Conservation (phyloP, 2,888 invertebrate genomes). For the Hyalella azteca region DNA sequence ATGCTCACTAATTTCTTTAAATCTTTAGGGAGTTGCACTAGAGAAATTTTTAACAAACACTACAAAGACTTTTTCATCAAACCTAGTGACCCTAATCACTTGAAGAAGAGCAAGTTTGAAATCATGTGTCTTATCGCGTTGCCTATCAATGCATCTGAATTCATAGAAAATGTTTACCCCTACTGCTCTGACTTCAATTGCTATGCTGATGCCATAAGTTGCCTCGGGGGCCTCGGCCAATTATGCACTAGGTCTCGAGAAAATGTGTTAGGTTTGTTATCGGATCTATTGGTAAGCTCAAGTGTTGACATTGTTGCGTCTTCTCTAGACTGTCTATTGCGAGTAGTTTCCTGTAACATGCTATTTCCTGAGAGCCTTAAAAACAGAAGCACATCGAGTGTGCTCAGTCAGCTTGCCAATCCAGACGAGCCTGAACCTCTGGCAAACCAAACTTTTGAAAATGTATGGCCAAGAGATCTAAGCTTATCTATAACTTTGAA, state of each 20-base stretch:
- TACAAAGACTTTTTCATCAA: constrained; percentile 54
- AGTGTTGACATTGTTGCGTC: constrained; percentile 46
- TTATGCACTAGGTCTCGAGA: background rate
- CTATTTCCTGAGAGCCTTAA: background rate
- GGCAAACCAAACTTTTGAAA: background rate
- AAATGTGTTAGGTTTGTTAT: constrained; percentile 12
- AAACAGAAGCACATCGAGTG: background rate
- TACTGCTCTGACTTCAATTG: constrained; percentile 53
- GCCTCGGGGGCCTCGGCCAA: constrained; percentile 17
- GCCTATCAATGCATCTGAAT: constrained; percentile 45
- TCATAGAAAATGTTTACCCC: constrained; percentile 50
- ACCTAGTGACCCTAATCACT: constrained; percentile 51
- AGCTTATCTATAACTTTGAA: constrained; percentile 12
- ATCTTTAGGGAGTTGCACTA: constrained; percentile 38
- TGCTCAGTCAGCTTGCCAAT: background rate
- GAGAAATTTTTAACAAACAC: constrained; percentile 47
- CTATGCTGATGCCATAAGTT: constrained; percentile 42
- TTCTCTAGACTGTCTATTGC: constrained; percentile 52
- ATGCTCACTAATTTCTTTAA: constrained; percentile 43
- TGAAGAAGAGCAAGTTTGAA: constrained; percentile 50
- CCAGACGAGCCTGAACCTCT: background rate
- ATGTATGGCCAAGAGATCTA: background rate
- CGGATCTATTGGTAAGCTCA: constrained; percentile 17
- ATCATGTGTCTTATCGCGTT: constrained; percentile 44
- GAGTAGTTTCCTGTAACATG: constrained; percentile 31